Base-by-base conservation (phyloP, 2,113 vertebrate genomes). In the Thymallus thymallus region DNA sequence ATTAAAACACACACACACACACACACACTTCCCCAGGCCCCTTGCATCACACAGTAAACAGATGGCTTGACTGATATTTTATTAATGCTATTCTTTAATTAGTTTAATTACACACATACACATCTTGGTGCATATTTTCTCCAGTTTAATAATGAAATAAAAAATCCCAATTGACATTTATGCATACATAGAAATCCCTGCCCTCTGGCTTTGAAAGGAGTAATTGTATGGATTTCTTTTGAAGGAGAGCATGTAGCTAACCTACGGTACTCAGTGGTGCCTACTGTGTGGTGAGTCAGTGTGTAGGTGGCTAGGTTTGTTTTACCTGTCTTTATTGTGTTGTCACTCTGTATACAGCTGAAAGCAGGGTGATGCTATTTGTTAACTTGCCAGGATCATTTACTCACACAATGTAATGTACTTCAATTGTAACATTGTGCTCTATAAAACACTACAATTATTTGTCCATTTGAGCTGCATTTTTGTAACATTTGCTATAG, bases 21-120 rank as follows among this genome's bases (percentile, higher is more conserved):
- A 69, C 77, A 76, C 80, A 77, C 73, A 83, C 76, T 62, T 89
- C 89, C 87, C 86, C 77, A 73, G 86, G 90, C 91, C 88, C 80
- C 81, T 64, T 72, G 62, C 79, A 82, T 74, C 87, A 90, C 87
- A 88, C 87, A 89, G 91, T 90, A 92, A 92, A 92, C 92, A 93
- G 92, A 91, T 92, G 91, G 89, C 88, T 87, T 85, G 83, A 75
- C 75, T 91, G 86, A 94, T 93, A 93, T 92, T 92, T 94, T 92
- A 93, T 93, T 94, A 92, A 94, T 93, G 92, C 86, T 89, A 83
- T 89, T 90, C 90, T 93, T 92, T 93, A 93, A 94, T 93, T 93
- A 92, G 92, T 93, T 93, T 93, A 92, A 93, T 93, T 93, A 92
- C 84, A 68, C 83, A 86, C 87, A 88, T 87, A 80, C 82, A n/a